A percentile compares a stretch with the other conserved stretches of the same genome.
Evolutionary conservation across 1,140 invertebrate species (phyloP).

Genomic region (Musca vetustissima): DNA sequence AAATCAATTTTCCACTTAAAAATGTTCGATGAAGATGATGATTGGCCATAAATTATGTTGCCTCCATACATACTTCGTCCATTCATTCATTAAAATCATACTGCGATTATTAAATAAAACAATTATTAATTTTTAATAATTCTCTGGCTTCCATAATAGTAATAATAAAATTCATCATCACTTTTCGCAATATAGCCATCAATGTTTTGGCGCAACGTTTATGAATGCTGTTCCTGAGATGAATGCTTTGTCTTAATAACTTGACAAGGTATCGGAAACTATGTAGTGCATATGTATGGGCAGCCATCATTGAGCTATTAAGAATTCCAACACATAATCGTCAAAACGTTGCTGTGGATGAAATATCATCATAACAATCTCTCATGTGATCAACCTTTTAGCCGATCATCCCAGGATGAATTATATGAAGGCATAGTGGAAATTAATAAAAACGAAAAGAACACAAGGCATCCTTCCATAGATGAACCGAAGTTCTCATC

Average conservation of each 20-base stretch:
- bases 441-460: no score
- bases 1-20: conserved; percentile 1
- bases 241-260: no score
- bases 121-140: no score
- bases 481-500: no score
- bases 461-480: no score
- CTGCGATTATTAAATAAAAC: neutral
- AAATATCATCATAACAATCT: neutral
- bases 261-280: no score
- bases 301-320: neutral
- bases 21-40: neutral
- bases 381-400: no score
- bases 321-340: conserved; percentile 4
- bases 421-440: no score
- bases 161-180: conserved; percentile 13
- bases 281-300: no score
- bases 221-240: neutral
- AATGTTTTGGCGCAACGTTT: neutral
- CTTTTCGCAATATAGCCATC: conserved; percentile 17
- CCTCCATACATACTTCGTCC: neutral
- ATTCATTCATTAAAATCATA: neutral
- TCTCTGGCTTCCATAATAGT: conserved; percentile 2
- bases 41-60: neutral
- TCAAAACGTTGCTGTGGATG: neutral
- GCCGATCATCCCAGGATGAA: no score